Conservation (phyloP, 2,797 vertebrate species). For the Sebastes itinus region DNA sequence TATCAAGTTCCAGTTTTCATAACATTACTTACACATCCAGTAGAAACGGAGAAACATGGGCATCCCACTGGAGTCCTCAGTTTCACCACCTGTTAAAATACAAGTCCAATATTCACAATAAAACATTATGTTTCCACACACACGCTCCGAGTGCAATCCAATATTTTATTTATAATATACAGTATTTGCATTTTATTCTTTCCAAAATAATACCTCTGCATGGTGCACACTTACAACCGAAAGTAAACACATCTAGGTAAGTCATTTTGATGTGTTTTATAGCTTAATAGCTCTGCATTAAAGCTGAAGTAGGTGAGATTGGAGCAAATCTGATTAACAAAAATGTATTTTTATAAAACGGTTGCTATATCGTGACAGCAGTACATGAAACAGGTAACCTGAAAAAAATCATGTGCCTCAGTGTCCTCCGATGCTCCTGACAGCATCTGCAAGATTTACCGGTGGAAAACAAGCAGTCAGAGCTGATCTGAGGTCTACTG, state of each 20-base stretch:
- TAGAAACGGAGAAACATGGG: background rate
- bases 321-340: too few relatives aligned
- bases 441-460: too few relatives aligned
- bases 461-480: fast-evolving
- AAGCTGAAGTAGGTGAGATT: background rate
- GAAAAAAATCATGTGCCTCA: too few relatives aligned
- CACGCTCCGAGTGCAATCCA: background rate
- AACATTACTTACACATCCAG: background rate
- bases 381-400: too few relatives aligned
- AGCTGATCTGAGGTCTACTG: too few relatives aligned
- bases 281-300: background rate
- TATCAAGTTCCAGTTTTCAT: background rate
- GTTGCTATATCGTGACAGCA: too few relatives aligned
- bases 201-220: background rate
- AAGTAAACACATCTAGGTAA: background rate
- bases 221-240: fast-evolving
- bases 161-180: background rate
- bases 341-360: too few relatives aligned
- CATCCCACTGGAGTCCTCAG: background rate
- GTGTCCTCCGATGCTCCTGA: too few relatives aligned
- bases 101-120: background rate
- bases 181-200: background rate
- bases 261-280: background rate
- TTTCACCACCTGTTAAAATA: background rate
- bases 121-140: background rate